Evolutionary conservation across 2,888 invertebrate species (phyloP), one percentile per base, ranked within the genome.

Genomic region (Antheraea assamensis): DNA sequence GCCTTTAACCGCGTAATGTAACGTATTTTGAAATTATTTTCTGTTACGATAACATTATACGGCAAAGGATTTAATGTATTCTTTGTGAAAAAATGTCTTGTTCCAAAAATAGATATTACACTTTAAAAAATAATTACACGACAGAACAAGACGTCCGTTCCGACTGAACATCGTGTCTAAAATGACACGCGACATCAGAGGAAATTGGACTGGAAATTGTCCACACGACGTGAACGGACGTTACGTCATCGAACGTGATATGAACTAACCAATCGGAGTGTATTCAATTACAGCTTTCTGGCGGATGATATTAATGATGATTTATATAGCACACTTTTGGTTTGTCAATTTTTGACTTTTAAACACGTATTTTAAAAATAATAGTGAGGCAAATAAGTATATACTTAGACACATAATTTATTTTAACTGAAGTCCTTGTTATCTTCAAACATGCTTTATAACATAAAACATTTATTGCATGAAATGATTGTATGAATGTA

Each of bases 181-280:
- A 86, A 83, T 85, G 85, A 78, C 78, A 80, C 81, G 78, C 82
- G 85, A 84, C 87, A 88, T 87, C 87, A 87, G 85, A 84, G 92
- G 92, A 93, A 90, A 91, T 92, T 88, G 88, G 79, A 82, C 85
- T 87, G 93, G 93, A 94, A 92, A 93, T 93, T 88, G 90, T 85
- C 87, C 89, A 90, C 88, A 89, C 90, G 91, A 89, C 90, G 85
- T 82, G 84, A 82, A 87, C 89, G 91, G 92, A 90, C 83, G 85
- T 86, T 87, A 86, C 90, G 89, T 90, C 90, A 90, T 90, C 87
- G 87, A 83, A 84, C 85, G 86, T 87, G 88, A 89, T 88, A 87
- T 84, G 89, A 88, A 90, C 90, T 88, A 87, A 89, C 91, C 92
- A 92, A 93, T 92, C 92, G 88, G 85, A 77, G 82, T 78, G 82